Evolutionary conservation across 2,888 invertebrate genomes (phyloP).

Genomic region (Graphium colonna): DNA sequence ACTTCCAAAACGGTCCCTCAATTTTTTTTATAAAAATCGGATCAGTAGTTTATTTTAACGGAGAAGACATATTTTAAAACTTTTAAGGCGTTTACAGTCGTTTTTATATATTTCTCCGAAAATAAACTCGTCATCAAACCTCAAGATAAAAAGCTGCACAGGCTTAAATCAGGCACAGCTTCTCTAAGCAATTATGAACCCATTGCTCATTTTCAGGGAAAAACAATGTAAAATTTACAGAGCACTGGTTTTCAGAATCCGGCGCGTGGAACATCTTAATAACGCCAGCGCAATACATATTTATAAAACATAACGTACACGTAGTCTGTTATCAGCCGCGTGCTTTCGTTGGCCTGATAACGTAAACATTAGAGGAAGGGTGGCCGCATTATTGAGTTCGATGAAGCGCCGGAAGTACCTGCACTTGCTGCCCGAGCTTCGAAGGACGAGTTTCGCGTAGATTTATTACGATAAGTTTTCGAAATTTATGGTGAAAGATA

Average conservation of each 20-base stretch:
- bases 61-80: too few relatives aligned
- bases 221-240: background rate
- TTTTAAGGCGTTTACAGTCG: too few relatives aligned
- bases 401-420: background rate
- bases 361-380: constrained; percentile 10
- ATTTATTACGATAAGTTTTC: background rate
- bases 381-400: background rate
- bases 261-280: background rate
- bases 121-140: background rate
- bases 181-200: background rate
- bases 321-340: constrained; percentile 7
- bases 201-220: background rate
- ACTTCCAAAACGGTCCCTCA: too few relatives aligned
- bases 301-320: constrained; percentile 15
- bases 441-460: background rate
- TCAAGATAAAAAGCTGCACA: background rate
- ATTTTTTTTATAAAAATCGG: too few relatives aligned
- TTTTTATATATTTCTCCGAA: too few relatives aligned
- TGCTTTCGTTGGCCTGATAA: constrained; percentile 10
- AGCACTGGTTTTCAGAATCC: background rate
- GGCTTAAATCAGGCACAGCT: background rate
- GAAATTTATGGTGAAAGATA: too few relatives aligned
- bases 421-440: background rate
- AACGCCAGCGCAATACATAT: constrained; percentile 9
- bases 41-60: too few relatives aligned